Conservation (phyloP, 2,113 vertebrate species). For the Gallinago paraguaiae region DNA sequence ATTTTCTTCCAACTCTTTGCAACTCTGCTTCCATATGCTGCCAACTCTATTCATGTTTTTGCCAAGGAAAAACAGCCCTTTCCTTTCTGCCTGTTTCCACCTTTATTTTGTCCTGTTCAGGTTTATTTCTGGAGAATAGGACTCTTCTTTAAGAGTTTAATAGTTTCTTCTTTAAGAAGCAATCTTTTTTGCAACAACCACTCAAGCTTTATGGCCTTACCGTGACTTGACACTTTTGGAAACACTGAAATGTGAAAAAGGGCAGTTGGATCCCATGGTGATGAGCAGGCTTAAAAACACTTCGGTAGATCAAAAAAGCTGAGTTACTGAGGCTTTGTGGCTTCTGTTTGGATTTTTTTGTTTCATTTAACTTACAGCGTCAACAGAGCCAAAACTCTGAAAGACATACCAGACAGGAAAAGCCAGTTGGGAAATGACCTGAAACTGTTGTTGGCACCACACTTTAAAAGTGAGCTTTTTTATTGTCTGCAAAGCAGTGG, state of each 20-base stretch:
- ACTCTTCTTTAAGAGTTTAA: background rate
- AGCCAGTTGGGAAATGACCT: slow-evolving; percentile 16
- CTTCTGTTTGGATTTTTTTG: slow-evolving; percentile 40
- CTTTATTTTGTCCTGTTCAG: background rate
- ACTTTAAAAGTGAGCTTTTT: background rate
- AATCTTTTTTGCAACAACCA: background rate
- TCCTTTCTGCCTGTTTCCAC: background rate
- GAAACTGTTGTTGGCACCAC: background rate
- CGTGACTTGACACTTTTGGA: background rate
- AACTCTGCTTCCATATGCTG: background rate
- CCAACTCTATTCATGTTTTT: background rate
- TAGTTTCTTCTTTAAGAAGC: background rate
- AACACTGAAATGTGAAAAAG: background rate
- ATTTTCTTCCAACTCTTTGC: slow-evolving; percentile 1
- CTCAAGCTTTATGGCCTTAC: background rate
- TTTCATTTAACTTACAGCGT: slow-evolving; percentile 18
- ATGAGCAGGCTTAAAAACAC: slow-evolving; percentile 30
- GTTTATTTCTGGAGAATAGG: background rate
- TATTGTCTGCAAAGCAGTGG: background rate
- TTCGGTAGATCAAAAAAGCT: background rate
- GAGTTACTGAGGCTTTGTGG: slow-evolving; percentile 6
- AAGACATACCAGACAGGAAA: slow-evolving; percentile 7
- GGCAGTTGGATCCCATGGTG: background rate
- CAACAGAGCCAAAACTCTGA: slow-evolving; percentile 25
- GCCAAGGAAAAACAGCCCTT: background rate